These are phyloP conservation scores for Macrophya alboannulata DNA, from an alignment of 2,888 invertebrate species.

Conservation along the genomic window DNA sequence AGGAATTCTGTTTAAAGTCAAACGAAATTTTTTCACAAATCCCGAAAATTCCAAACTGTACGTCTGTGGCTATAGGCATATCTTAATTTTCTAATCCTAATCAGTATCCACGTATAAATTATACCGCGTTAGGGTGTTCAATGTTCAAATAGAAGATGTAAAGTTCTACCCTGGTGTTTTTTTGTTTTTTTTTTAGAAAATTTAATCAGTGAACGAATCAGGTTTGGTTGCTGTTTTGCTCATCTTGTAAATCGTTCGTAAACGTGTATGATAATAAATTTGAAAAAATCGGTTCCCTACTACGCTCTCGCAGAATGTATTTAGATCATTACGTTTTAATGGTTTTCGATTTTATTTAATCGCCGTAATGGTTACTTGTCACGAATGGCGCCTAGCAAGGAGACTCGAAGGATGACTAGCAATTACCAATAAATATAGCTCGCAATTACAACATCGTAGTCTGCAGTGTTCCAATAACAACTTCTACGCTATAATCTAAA, in stretches of 20 bases:
- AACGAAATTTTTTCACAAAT: neutral
- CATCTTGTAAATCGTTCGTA: neutral
- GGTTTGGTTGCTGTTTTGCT: neutral
- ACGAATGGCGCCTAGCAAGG: neutral
- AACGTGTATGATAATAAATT: neutral
- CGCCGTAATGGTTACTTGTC: neutral
- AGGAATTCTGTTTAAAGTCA: neutral
- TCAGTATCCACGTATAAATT: neutral
- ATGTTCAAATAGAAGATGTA: neutral
- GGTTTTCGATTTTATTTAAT: neutral
- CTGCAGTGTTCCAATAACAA: neutral
- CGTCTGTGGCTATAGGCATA: neutral
- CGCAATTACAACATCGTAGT: conserved; percentile 9
- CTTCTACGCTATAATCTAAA: neutral
- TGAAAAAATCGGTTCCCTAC: neutral
- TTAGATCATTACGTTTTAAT: neutral
- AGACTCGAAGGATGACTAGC: neutral
- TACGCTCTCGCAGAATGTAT: neutral
- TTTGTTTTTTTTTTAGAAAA: neutral
- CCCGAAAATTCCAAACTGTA: neutral
- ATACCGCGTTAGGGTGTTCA: neutral
- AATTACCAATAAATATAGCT: conserved; percentile 5
- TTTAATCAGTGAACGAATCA: neutral
- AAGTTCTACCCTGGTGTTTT: neutral
- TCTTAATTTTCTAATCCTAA: neutral